Evolutionary conservation across 2,797 vertebrate genomes (phyloP).

Genomic region (Alcedo quadribrachys): DNA sequence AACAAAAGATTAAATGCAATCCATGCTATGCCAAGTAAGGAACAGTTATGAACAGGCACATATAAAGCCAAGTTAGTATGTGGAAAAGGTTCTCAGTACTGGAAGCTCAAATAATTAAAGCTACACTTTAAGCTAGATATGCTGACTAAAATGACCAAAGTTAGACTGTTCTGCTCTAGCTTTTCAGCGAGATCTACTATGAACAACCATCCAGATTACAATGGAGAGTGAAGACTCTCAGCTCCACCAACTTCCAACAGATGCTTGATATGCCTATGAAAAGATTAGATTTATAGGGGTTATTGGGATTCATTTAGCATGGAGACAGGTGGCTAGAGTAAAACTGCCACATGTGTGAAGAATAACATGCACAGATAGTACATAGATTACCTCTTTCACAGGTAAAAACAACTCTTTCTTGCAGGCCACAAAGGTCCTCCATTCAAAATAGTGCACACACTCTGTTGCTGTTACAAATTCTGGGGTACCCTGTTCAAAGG

Average conservation of each 20-base stretch:
- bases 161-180: background rate
- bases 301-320: background rate
- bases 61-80: background rate
- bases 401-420: slow-evolving; percentile 90
- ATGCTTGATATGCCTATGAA: background rate
- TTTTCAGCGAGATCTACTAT: background rate
- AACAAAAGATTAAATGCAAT: background rate
- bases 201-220: background rate
- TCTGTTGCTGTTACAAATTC: slow-evolving; percentile 90
- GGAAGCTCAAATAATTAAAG: background rate
- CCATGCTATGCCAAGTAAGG: background rate
- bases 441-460: slow-evolving; percentile 95
- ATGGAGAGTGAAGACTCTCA: background rate
- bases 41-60: background rate
- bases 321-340: background rate
- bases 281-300: background rate
- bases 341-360: background rate
- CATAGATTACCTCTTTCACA: slow-evolving; percentile 86
- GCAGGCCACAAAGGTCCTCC: slow-evolving; percentile 91
- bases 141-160: background rate
- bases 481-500: slow-evolving; percentile 86
- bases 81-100: background rate
- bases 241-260: background rate
- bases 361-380: background rate
- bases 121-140: background rate